Evolutionary conservation across 2,113 vertebrate species (phyloP).

Genomic region (Orientallactaga bullata): DNA sequence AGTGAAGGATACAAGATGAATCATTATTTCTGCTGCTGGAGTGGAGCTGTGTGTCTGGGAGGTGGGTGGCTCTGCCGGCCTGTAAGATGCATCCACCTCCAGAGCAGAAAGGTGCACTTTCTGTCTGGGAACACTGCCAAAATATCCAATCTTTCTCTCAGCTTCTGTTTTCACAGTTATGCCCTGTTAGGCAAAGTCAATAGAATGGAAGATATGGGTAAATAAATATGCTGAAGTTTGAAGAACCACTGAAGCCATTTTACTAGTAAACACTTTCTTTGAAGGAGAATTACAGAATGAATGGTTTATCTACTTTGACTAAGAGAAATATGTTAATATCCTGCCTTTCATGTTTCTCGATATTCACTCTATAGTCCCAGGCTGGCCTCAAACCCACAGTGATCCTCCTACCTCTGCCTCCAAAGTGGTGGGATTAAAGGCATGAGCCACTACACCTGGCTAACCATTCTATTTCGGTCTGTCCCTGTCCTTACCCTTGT

Average conservation of each 20-base stretch:
- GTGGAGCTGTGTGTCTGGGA: neutral
- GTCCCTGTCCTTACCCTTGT: neutral
- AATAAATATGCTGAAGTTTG: conserved; percentile 44
- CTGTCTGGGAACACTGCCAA: conserved; percentile 57
- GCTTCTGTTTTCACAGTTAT: conserved; percentile 55
- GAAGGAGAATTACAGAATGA: conserved; percentile 20
- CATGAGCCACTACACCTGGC: too few species aligned
- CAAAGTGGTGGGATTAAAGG: too few species aligned
- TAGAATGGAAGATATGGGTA: conserved; percentile 14
- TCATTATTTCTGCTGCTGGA: neutral
- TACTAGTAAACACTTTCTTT: neutral
- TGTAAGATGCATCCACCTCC: neutral
- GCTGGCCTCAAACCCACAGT: too few species aligned
- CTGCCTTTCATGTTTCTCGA: too few species aligned
- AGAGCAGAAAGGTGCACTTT: neutral
- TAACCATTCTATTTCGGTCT: neutral
- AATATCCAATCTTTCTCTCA: neutral
- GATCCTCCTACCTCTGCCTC: too few species aligned
- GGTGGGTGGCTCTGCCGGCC: neutral
- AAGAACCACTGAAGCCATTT: conserved; percentile 10
- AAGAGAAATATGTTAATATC: conserved; percentile 10
- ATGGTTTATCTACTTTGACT: conserved; percentile 30
- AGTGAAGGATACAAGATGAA: neutral
- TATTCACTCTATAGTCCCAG: too few species aligned
- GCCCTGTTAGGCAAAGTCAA: conserved; percentile 39